Evolutionary conservation across 1,140 invertebrate species (phyloP).

Genomic region (Pseudomyrmex sp.): DNA sequence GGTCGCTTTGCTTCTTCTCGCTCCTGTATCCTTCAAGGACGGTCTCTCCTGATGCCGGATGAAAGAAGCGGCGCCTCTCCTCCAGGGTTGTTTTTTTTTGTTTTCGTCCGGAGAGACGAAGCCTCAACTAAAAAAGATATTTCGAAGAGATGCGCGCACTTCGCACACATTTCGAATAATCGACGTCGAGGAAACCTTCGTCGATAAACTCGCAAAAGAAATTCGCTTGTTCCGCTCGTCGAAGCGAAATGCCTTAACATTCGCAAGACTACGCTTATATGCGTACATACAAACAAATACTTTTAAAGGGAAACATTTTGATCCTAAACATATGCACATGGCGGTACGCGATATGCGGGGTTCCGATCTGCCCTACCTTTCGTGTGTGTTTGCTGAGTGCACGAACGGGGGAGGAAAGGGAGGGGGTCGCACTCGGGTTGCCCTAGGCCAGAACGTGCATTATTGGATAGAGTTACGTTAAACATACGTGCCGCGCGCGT

Average conservation of each 20-base stretch:
- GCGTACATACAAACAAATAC: constrained; percentile 20
- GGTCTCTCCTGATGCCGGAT: not conserved
- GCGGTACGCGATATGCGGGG: not conserved
- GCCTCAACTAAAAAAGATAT: constrained; percentile 23
- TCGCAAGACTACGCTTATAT: not conserved
- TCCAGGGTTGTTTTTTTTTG: not conserved
- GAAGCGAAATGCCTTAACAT: constrained; percentile 37
- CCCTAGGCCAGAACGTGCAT: constrained; percentile 84
- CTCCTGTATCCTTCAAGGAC: constrained; percentile 35
- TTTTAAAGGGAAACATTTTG: constrained; percentile 27
- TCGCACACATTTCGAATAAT: too few relatives aligned
- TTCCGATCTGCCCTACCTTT: constrained; percentile 44
- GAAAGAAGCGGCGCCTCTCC: not conserved
- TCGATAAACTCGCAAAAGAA: not conserved
- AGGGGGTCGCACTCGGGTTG: constrained; percentile 59
- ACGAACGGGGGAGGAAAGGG: constrained; percentile 50
- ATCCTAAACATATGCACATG: constrained; percentile 6
- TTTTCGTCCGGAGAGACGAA: not conserved
- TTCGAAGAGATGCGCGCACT: not conserved
- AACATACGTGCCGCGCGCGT: constrained; percentile 75
- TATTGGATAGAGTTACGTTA: constrained; percentile 85
- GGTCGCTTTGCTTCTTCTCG: constrained; percentile 41
- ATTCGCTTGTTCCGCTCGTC: not conserved
- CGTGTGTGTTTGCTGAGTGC: constrained; percentile 73
- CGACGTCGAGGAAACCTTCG: not conserved